Percentiles rank a stretch among this genome's conserved stretches.
These are phyloP conservation scores for Oryctolagus cuniculus DNA, from an alignment of 2,113 vertebrate genomes.

Conservation along the genomic window mOryCun1.1 NC_091434.1:48457001-48457500, in stretches of 20 bases:
- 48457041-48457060: conserved; percentile 82
- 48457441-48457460: conserved; percentile 57
- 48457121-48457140: conserved; percentile 87
- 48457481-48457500: background rate
- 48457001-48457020: conserved; percentile 58
- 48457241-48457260: conserved; percentile 80
- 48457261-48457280: conserved; percentile 22
- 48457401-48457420: conserved; percentile 67
- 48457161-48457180: conserved; percentile 85
- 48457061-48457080: conserved; percentile 83
- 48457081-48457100: conserved; percentile 83
- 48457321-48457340: conserved; percentile 65
- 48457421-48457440: conserved; percentile 51
- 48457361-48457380: conserved; percentile 66
- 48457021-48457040: conserved; percentile 78
- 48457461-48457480: background rate
- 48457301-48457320: conserved; percentile 81
- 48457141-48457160: conserved; percentile 86
- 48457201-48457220: conserved; percentile 77
- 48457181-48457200: conserved; percentile 76
- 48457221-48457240: conserved; percentile 78
- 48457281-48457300: background rate
- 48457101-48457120: conserved; percentile 82
- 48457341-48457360: conserved; percentile 54
- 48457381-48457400: conserved; percentile 70